Percentiles rank a stretch among this genome's conserved stretches.
Conservation (phyloP, 2,797 vertebrate species). For the Phoeniculus purpureus region DNA sequence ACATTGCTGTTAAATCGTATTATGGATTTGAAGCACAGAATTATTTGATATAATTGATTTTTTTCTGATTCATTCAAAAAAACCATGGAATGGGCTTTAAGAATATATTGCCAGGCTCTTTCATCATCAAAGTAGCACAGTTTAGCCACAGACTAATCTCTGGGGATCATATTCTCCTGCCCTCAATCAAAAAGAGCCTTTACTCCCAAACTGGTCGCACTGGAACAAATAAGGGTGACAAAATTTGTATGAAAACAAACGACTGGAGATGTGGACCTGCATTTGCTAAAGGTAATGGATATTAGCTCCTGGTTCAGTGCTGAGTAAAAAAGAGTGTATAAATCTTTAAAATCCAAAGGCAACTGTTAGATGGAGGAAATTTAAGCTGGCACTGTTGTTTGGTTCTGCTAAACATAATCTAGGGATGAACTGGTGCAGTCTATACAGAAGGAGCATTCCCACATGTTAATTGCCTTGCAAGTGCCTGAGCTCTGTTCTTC, state of each 20-base stretch:
- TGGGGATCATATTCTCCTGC: not conserved
- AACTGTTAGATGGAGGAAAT: not conserved
- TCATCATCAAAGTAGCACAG: not conserved
- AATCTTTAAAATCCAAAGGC: not conserved
- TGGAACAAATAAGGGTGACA: not conserved
- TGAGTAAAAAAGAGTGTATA: not conserved
- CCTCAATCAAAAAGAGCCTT: not conserved
- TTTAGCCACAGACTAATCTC: not conserved
- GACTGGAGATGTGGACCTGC: not conserved
- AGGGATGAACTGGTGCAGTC: not conserved
- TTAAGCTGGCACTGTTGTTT: not conserved
- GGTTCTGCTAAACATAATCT: not conserved
- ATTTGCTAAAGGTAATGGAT: not conserved
- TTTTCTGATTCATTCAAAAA: not conserved
- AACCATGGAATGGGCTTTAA: not conserved
- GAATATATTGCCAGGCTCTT: not conserved
- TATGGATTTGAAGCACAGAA: not conserved
- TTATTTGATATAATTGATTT: conserved; percentile 16
- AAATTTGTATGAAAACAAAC: not conserved
- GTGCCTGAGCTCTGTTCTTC: not conserved
- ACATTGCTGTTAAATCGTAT: not conserved
- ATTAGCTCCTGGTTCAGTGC: not conserved
- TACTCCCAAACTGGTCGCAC: not conserved
- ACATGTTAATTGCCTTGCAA: not conserved
- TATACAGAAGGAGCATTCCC: not conserved